Evolutionary conservation across 1,140 invertebrate species (phyloP).

Genomic region (Conopomorpha cramerella): DNA sequence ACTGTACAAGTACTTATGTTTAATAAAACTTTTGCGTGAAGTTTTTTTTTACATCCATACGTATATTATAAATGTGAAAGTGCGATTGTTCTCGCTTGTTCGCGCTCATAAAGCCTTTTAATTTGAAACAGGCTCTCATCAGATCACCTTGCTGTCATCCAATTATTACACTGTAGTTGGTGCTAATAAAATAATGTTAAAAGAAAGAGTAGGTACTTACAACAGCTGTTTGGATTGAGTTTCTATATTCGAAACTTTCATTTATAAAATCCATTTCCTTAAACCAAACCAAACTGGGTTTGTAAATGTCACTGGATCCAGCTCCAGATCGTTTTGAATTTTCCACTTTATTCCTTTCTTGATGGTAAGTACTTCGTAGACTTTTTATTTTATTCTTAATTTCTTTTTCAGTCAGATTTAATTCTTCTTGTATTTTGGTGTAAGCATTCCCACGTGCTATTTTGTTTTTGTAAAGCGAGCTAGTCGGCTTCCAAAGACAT

Average conservation of each 20-base stretch:
- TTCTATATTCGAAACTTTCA: constrained; percentile 1
- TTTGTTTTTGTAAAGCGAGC: constrained; percentile 6
- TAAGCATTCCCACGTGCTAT: constrained; percentile 5
- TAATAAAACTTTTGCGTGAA: background rate
- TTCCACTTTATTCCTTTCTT: constrained; percentile 10
- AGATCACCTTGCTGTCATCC: too few relatives aligned
- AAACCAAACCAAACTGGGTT: constrained; percentile 2
- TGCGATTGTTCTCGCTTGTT: too few relatives aligned
- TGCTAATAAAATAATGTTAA: background rate
- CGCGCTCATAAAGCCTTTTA: too few relatives aligned
- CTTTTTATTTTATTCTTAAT: constrained; percentile 11
- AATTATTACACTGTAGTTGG: background rate
- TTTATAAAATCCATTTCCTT: constrained; percentile 2
- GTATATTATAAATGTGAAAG: too few relatives aligned
- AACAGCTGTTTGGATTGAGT: background rate
- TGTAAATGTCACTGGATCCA: constrained; percentile 3
- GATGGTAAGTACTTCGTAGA: constrained; percentile 8
- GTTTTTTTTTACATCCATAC: background rate
- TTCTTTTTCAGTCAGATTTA: constrained; percentile 6
- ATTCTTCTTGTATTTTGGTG: constrained; percentile 2
- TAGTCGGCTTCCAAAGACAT: constrained; percentile 8
- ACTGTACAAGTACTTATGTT: background rate
- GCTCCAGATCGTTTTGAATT: constrained; percentile 8
- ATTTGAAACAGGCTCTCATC: too few relatives aligned
- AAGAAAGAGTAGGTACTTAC: background rate